phyloP scores from a whole-genome alignment of 1,140 invertebrate species.

The Bombus superbus region DNA sequence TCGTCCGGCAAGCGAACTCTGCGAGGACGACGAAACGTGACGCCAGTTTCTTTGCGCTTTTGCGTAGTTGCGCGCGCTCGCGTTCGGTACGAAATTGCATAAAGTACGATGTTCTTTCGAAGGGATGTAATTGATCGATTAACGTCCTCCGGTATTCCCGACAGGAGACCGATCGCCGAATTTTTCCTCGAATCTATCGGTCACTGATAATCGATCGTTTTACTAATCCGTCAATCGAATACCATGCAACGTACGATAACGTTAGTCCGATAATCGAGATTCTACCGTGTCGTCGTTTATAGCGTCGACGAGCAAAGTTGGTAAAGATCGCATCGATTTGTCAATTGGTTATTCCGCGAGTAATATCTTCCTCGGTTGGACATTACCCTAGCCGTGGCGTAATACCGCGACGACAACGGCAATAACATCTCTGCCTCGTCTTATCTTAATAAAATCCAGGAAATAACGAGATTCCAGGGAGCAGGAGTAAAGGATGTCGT shows the following conservation, averaged over 20 bases:
- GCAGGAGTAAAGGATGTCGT: not conserved
- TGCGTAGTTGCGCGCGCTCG: not conserved
- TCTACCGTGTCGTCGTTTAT: not conserved
- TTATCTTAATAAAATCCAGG: conserved; percentile 23
- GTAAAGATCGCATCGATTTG: not conserved
- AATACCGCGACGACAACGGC: not conserved
- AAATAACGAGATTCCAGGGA: not conserved
- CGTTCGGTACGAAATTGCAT: not conserved
- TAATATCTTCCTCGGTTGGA: not conserved
- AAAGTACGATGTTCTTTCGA: not conserved
- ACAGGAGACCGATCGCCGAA: not conserved
- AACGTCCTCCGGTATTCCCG: too few relatives aligned
- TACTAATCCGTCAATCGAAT: not conserved
- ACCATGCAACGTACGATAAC: too few relatives aligned
- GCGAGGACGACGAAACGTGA: not conserved
- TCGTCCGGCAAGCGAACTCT: not conserved
- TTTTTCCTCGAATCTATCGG: not conserved
- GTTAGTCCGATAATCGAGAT: too few relatives aligned
- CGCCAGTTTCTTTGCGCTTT: not conserved
- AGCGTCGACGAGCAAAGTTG: not conserved
- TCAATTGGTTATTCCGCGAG: too few relatives aligned
- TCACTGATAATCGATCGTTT: not conserved
- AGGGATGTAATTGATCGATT: not conserved
- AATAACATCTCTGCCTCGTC: not conserved
- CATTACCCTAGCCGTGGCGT: not conserved